Evolutionary conservation across 2,888 invertebrate genomes (phyloP).

Genomic region (Himalopsyche tibetana): DNA sequence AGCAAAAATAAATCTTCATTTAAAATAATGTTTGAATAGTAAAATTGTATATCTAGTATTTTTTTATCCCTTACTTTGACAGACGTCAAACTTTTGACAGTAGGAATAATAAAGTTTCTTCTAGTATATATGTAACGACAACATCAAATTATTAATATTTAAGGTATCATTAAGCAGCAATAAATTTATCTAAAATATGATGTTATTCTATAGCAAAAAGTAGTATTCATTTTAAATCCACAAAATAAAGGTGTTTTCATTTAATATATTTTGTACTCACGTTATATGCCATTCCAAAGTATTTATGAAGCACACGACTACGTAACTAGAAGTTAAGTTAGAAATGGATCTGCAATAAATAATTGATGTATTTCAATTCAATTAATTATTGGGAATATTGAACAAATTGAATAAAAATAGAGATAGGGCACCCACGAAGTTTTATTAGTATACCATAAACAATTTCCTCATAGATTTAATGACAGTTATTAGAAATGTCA

Average conservation of each 20-base stretch:
- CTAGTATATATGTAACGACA: not conserved
- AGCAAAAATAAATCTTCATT: not conserved
- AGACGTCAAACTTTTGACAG: conserved; percentile 25
- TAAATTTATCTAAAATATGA: not conserved
- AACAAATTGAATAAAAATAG: not conserved
- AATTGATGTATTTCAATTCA: not conserved
- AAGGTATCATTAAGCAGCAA: not conserved
- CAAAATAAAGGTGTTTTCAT: not conserved
- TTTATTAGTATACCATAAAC: not conserved
- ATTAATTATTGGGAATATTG: not conserved
- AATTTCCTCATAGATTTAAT: too few relatives aligned
- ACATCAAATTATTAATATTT: not conserved
- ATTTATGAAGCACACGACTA: not conserved
- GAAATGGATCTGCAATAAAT: not conserved
- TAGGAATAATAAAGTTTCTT: not conserved
- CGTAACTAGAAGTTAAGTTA: not conserved
- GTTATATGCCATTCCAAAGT: conserved; percentile 4
- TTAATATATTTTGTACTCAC: conserved; percentile 6
- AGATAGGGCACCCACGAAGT: not conserved
- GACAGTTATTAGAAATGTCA: too few relatives aligned
- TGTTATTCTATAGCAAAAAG: not conserved
- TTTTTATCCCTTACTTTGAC: not conserved
- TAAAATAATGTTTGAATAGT: not conserved
- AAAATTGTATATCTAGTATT: not conserved
- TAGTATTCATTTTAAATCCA: not conserved